Conservation (phyloP, 1,140 invertebrate species). For the Drosophila sturtevanti region DNA sequence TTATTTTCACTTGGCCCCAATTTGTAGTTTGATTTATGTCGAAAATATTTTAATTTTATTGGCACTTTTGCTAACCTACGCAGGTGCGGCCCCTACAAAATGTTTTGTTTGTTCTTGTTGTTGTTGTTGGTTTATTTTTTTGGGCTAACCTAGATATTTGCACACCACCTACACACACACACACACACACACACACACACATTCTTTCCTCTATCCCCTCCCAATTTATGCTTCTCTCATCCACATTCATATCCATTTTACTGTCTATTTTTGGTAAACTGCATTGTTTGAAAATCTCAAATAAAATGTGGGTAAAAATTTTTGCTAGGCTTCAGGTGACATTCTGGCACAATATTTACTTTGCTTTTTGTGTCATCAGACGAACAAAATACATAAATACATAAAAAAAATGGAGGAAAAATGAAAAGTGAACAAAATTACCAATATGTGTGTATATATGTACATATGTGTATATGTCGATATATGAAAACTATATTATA, state of each 20-base stretch:
- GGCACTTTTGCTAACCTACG: constrained; percentile 24
- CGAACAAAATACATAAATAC: neutral
- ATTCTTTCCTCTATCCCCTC: neutral
- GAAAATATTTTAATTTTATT: constrained; percentile 69
- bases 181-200: neutral
- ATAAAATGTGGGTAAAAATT: constrained; percentile 33
- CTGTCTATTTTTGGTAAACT: constrained; percentile 16
- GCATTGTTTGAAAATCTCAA: constrained; percentile 5
- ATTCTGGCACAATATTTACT: neutral
- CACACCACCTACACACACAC: constrained; percentile 8
- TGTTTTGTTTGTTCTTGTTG: constrained; percentile 19
- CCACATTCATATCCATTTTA: neutral
- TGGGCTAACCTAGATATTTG: constrained; percentile 53
- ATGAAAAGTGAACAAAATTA: constrained; percentile 2
- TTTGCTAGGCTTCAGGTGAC: neutral
- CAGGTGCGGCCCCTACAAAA: constrained; percentile 20
- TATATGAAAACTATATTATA: no score
- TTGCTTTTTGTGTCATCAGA: constrained; percentile 2
- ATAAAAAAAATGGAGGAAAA: neutral
- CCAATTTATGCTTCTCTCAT: neutral
- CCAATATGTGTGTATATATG: neutral
- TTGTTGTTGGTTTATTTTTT: neutral
- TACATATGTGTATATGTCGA: no score
- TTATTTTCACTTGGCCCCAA: constrained; percentile 58
- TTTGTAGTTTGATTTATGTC: constrained; percentile 69